Evolutionary conservation across 2,888 invertebrate species (phyloP), one percentile per base, ranked within the genome.

Genomic region (Tortricodes alternella): DNA sequence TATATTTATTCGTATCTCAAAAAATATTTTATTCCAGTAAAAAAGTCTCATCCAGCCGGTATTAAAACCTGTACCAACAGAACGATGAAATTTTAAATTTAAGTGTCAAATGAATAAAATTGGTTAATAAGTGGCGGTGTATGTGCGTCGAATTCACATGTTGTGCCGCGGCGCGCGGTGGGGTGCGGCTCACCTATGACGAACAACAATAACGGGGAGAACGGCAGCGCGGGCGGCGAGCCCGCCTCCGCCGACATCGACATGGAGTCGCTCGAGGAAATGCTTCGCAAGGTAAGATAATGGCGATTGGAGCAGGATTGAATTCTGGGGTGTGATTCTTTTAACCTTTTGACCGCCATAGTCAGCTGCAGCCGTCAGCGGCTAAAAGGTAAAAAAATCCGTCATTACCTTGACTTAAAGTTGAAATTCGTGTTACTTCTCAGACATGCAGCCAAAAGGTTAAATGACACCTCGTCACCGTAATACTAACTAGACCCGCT

Each of bases 261-360:
- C 5, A 55, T 55, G 93, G 95, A 95, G 76, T 94, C 95, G 70
- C 91, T 95, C 70, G 95, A 95, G 83, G 95, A 95, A 87, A 94
- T 95, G 94, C 92, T 95, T 78, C 93, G 94, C 78, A 95, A 95
- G 95, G 95, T 95, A 91, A 92, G 81, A 7, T 11, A 3, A 9
- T 6, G 2, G 19, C n/a, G 2, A 7, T 34, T 13, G 7, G 2
- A 11, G 13, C 0, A 34, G n/a, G 0, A 5, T 1, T 32, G 13
- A 13, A 7, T 15, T 18, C 3, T 37, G 7, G n/a, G n/a, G n/a
- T n/a, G n/a, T n/a, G n/a, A n/a, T n/a, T n/a, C n/a, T n/a, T n/a
- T n/a, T n/a, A n/a, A n/a, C n/a, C n/a, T n/a, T n/a, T n/a, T n/a
- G n/a, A n/a, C n/a, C n/a, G n/a, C n/a, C n/a, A n/a, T n/a, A n/a